phyloP scores from a whole-genome alignment of 2,113 vertebrate genomes.

The Hemicordylus capensis region DNA sequence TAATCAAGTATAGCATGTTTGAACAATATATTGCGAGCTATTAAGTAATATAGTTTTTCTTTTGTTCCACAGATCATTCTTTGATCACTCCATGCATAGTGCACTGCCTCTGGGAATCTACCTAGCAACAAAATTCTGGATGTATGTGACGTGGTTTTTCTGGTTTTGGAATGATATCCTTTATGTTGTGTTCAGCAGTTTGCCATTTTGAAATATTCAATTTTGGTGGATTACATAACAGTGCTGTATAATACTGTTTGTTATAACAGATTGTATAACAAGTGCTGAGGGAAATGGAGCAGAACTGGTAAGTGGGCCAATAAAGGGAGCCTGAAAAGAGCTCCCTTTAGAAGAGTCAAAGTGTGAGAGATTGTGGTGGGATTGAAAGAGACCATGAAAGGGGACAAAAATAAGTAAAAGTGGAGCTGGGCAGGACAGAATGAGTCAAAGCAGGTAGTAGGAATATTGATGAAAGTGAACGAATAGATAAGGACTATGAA shows the following conservation, averaged over 20 bases:
- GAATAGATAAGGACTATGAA: no score
- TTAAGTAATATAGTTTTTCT: background rate
- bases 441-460: background rate
- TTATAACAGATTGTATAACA: no score
- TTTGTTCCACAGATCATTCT: slow-evolving; percentile 90
- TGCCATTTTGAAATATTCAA: background rate
- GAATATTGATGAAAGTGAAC: background rate
- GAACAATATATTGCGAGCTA: slow-evolving; percentile 7
- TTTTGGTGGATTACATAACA: slow-evolving; percentile 20
- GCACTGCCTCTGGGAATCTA: slow-evolving; percentile 98
- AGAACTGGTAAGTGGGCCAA: background rate
- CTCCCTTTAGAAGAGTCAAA: background rate
- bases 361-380: background rate
- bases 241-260: background rate
- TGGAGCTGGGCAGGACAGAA: background rate
- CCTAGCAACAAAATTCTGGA: slow-evolving; percentile 99
- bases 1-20: slow-evolving; percentile 18
- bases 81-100: slow-evolving; percentile 99
- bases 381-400: background rate
- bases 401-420: background rate
- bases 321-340: background rate
- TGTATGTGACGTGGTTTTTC: slow-evolving; percentile 99
- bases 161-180: slow-evolving; percentile 99
- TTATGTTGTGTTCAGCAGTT: slow-evolving; percentile 59
- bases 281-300: no score